Base-by-base conservation (phyloP, 1,140 invertebrate species). In the Orchesella cincta region DNA sequence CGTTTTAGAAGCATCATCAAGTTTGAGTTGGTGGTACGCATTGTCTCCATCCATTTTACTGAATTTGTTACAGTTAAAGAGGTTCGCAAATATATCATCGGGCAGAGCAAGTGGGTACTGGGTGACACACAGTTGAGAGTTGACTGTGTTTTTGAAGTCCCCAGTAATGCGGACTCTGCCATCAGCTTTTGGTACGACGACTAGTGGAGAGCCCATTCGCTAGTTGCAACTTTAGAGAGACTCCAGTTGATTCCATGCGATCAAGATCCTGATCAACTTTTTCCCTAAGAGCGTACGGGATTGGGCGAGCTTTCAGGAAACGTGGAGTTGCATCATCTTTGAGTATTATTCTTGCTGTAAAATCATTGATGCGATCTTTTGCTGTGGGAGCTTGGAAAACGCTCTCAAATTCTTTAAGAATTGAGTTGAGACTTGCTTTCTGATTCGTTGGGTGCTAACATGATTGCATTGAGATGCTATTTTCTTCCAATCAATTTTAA, bases 1-100 rank as follows among this genome's bases (percentile, higher is more conserved):
- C 76, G 81, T 75, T 8, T 82, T 79, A 72, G 81, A 84, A 36
- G 85, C 74, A 20, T 85, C 74, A 20, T 79, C 77, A 0, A 87
- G 75, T 39, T 82, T 76, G 12, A 87, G 79, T 73, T 86, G 83
- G 84, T 85, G 86, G 70, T 85, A 87, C 16, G 84, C 86, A 70
- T 82, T 75, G 57, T 81, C 75, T 1, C 80, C 82, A 78, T 87
- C 86, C 8, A 87, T 54, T 33, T 77, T 83, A n/a, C n/a, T n/a
- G n/a, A n/a, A n/a, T n/a, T n/a, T n/a, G n/a, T n/a, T n/a, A n/a
- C n/a, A 83, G 23, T 82, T 81, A n/a, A 82, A 75, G 29, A 86
- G 64, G 39, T 78, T 83, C 70, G 81, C 78, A 62, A 85, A 81
- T 33, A 86, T 82, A 51, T 85, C 83, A 36, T 85, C 82, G 18